Conservation (phyloP, 2,797 vertebrate species). For the Eurystomus glaucurus region DNA sequence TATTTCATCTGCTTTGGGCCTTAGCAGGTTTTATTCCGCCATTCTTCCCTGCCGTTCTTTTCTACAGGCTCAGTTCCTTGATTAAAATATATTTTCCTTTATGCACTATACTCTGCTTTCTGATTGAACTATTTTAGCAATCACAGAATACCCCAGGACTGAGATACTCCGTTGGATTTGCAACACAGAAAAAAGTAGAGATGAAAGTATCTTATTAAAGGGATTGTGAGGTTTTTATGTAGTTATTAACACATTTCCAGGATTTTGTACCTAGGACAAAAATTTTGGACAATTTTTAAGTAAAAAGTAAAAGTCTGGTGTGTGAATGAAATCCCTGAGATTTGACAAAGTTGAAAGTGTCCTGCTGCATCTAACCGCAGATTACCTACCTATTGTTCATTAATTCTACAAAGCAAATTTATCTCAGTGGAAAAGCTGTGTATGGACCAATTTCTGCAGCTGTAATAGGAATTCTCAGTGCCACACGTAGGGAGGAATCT, state of each 20-base stretch:
- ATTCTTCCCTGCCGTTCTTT: conserved; percentile 29
- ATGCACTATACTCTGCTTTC: rapidly evolving
- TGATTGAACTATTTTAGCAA: conserved; percentile 3
- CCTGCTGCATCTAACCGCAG: background rate
- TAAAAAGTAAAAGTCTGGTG: background rate
- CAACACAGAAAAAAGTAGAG: background rate
- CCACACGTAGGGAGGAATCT: rapidly evolving
- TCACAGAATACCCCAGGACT: background rate
- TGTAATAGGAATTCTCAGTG: background rate
- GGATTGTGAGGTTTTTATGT: background rate
- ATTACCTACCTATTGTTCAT: background rate
- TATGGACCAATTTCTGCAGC: background rate
- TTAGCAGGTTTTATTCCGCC: background rate
- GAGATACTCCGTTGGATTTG: background rate
- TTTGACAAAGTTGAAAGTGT: background rate
- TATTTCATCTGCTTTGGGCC: background rate
- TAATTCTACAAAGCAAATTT: background rate
- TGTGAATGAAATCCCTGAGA: background rate
- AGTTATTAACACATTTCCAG: background rate
- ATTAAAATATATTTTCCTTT: conserved; percentile 10
- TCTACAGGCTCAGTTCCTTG: background rate
- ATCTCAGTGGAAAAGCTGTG: background rate
- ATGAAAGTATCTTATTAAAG: background rate
- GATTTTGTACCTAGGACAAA: background rate
- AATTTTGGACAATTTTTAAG: background rate